Evolutionary conservation across 2,797 vertebrate species (phyloP).

Genomic region (Thamnophis elegans): DNA sequence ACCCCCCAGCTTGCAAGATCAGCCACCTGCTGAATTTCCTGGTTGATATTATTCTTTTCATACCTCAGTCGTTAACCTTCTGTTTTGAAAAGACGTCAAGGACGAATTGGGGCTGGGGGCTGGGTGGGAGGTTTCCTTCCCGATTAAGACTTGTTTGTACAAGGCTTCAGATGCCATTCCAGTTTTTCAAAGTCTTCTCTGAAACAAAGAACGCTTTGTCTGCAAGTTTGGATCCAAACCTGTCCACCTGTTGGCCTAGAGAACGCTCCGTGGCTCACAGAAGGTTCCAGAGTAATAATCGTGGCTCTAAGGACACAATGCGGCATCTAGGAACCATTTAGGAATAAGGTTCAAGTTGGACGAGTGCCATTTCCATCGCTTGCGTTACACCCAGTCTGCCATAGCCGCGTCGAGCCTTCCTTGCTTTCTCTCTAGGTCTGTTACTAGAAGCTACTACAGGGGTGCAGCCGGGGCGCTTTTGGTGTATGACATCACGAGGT

Average conservation of each 20-base stretch:
- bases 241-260: neutral
- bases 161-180: neutral
- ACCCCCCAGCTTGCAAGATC: neutral
- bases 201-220: neutral
- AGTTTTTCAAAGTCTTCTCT: neutral
- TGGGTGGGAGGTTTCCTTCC: neutral
- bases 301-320: neutral
- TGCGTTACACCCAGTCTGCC: too few relatives aligned
- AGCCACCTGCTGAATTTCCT: neutral
- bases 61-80: neutral
- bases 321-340: neutral
- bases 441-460: conserved; percentile 92
- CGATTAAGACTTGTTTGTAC: neutral
- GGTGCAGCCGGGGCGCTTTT: conserved; percentile 90
- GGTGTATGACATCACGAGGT: conserved; percentile 95
- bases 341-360: neutral
- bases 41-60: too few relatives aligned
- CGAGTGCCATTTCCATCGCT: neutral
- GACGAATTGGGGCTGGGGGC: too few relatives aligned
- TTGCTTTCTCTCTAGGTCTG: conserved; percentile 74
- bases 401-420: rapidly evolving
- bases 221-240: neutral
- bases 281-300: neutral
- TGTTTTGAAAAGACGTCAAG: neutral
- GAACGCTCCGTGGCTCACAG: neutral